Evolutionary conservation across 2,797 vertebrate species (phyloP).

Genomic region (Catostomus latipinnis): DNA sequence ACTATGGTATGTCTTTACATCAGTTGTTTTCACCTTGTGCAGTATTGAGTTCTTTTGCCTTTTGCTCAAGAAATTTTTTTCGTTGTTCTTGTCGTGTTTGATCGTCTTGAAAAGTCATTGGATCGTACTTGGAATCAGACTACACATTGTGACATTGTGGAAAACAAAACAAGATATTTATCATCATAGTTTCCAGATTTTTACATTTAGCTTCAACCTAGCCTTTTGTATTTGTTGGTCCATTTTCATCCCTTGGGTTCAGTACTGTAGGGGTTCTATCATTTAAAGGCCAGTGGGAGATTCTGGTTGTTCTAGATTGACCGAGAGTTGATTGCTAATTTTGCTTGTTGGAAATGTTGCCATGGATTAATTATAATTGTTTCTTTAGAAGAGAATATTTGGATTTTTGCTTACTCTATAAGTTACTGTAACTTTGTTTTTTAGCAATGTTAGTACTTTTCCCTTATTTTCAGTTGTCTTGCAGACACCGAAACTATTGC

Average conservation of each 20-base stretch:
- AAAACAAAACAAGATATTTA: conserved; percentile 37
- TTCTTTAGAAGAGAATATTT: too few species aligned
- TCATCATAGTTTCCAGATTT: conserved; percentile 15
- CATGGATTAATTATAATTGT: not conserved
- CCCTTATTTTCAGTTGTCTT: not conserved
- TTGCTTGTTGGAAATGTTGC: not conserved
- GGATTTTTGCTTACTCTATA: not conserved
- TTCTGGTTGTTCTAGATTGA: conserved; percentile 8
- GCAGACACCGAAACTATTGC: not conserved
- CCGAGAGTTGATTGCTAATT: not conserved
- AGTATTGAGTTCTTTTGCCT: conserved; percentile 9
- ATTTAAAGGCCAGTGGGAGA: not conserved
- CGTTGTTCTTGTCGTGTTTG: conserved; percentile 1
- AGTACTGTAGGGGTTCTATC: not conserved
- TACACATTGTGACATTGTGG: conserved; percentile 32
- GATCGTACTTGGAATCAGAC: conserved; percentile 14
- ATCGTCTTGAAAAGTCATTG: conserved; percentile 23
- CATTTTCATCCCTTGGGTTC: not conserved
- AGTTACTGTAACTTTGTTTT: not conserved
- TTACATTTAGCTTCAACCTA: conserved; percentile 6
- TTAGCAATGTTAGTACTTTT: not conserved
- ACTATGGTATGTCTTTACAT: not conserved
- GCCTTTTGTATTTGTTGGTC: conserved; percentile 17
- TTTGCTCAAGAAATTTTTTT: conserved; percentile 23
- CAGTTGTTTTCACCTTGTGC: not conserved